Evolutionary conservation across 2,888 invertebrate genomes (phyloP), one percentile per base, ranked within the genome.

Genomic region (Bellardia pandia): DNA sequence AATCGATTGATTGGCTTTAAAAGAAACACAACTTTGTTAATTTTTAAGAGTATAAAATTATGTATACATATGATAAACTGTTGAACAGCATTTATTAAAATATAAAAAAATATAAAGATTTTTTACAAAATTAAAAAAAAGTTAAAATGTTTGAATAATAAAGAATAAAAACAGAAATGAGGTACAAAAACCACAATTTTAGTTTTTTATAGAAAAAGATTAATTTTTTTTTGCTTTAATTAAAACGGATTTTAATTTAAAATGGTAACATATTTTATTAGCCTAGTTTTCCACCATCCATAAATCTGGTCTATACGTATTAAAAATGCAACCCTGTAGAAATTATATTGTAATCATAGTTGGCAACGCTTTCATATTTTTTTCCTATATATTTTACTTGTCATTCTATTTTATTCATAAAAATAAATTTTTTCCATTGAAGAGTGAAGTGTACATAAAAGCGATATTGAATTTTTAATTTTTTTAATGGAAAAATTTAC

Each of bases 51-150:
- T 45, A 68, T 62, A 60, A 58, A 71, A 58, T 40, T 51, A 56
- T 79, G 40, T 72, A 72, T 68, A 80, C 56, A 75, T 82, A 82
- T 69, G 60, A 84, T 72, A 78, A 76, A 85, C 48, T 87, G 87
- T 87, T 81, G 40, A 85, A 81, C 72, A 75, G 85, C 87, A 87
- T 87, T 85, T 87, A 85, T 66, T 81, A 78, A 62, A 62, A 69
- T 82, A 84, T 74, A 79, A 69, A 82, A 48, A 23, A 45, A 53
- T 16, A 62, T 75, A 51, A 51, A 60, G 13, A 45, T 45, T 58
- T 56, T 42, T 69, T 42, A 60, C 42, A 23, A 16, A 60, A 23
- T 60, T 13, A 23, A 16, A 42, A 23, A 16, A 42, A 42, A 66
- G 6, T 5, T 33, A 37, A 37, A 37, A 6, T 5, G 37, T 37